phyloP scores from a whole-genome alignment of 2,888 invertebrate genomes.

The Heliconius cydno region DNA sequence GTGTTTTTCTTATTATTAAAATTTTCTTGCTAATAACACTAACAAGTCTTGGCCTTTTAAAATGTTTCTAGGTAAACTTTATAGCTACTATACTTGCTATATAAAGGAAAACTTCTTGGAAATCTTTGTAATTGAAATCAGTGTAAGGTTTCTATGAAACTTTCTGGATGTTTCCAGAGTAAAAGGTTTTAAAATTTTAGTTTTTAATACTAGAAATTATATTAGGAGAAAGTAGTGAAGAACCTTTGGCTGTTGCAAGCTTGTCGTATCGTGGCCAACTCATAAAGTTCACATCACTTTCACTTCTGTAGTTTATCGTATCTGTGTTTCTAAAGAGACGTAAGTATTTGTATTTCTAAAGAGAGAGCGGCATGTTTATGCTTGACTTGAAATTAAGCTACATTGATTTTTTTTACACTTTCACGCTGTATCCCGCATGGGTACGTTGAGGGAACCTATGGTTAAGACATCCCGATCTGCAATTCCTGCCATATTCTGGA shows the following conservation, averaged over 20 bases:
- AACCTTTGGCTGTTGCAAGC: constrained; percentile 21
- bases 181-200: background rate
- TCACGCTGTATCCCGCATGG: too few species aligned
- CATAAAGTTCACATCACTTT: constrained; percentile 33
- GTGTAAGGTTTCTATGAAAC: constrained; percentile 8
- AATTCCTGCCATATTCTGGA: too few species aligned
- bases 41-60: constrained; percentile 9
- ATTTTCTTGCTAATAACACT: background rate
- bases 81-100: background rate
- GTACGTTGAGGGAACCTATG: too few species aligned
- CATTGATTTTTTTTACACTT: too few species aligned
- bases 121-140: constrained; percentile 9
- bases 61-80: constrained; percentile 8
- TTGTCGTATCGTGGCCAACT: constrained; percentile 26
- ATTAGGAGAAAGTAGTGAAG: constrained; percentile 28
- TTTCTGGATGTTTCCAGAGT: background rate
- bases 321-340: constrained; percentile 16
- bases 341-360: background rate
- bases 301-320: constrained; percentile 24
- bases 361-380: background rate
- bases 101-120: constrained; percentile 18
- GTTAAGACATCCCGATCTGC: too few species aligned
- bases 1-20: too few species aligned
- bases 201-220: background rate
- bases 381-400: background rate